Base-by-base conservation (phyloP, 1,140 invertebrate genomes). In the Aplysia californica region DNA sequence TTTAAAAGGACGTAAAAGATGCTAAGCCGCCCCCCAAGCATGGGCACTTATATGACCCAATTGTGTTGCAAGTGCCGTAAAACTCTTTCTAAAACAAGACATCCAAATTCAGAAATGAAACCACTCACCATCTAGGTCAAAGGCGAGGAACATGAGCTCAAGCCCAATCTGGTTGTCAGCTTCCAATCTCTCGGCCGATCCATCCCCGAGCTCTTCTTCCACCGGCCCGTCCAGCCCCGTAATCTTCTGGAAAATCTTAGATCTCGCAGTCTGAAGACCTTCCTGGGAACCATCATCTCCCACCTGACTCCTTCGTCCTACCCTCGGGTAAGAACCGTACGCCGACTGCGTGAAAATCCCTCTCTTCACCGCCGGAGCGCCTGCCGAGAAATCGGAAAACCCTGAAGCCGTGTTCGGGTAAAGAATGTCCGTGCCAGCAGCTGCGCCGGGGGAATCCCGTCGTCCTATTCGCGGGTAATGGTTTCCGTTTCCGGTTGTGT, bases 401-500 rank as follows among this genome's bases (percentile, higher is more conserved):
- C n/a, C n/a, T n/a, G n/a, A n/a, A n/a, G n/a, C n/a, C 39, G 26
- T 1, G 20, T 23, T 36, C 1, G 31, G 61, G 21, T 21, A 21
- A 4, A 36, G 3, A 2, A 36, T 36, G 3, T 20, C 5, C 1
- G 31, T 36, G 4, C 31, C 29, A 35, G 33, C 33, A n/a, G 61
- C 3, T n/a, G n/a, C n/a, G n/a, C n/a, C n/a, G n/a, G n/a, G n/a
- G n/a, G n/a, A n/a, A 21, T 65, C 61, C 20, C 61, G 31, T 35
- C 61, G 61, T 35, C 61, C 61, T 5, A 65, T 65, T 33, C 61
- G 61, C 21, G 61, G 61, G 61, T 65, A 65, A 23, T 65, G 31
- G 33, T 65, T 65, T 5, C 31, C 61, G 31, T 65, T 65, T 2
- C 3, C 61, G 2, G 39, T 68, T 44, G 36, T 68, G n/a, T 41